Evolutionary conservation across 2,113 vertebrate species (phyloP), one percentile per base, ranked within the genome.

Genomic region (Alectura lathami): DNA sequence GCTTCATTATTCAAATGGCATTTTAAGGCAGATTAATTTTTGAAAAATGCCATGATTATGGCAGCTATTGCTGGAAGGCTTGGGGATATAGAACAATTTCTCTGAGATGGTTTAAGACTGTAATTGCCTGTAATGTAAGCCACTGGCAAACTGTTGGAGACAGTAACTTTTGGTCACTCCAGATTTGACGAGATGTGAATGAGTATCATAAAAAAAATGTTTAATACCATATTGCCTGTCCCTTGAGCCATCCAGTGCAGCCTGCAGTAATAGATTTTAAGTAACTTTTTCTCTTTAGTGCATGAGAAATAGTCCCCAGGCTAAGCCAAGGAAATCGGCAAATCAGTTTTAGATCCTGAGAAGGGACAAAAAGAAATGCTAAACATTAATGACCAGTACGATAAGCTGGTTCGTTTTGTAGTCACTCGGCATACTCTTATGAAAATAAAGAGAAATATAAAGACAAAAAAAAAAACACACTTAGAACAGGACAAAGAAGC

Each of bases 391-490:
- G 85, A 53, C 72, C 56, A 68, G 16, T 59, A 48, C 75, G 88
- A 90, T 83, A 68, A 93, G 72, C 36, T 38, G 20, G 40, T 91
- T 96, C 60, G 78, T 94, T 94, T 94, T 42, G 76, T 90, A 69
- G 40, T 72, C 2, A 2, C 72, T 75, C 80, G 74, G 59, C 43
- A 56, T 80, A n/a, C 13, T 51, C 18, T 67, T 74, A 83, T 36
- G 88, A 91, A 96, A 54, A 64, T 81, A 75, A 77, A 54, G 20
- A 83, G 80, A 90, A 78, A 73, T 23, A 78, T 27, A 43, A 89
- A 70, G 26, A 36, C 36, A 70, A 29, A 70, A 70, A 79, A 70
- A 29, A 70, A 70, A 79, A 34, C 22, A 6, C n/a, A 8, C n/a
- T 91, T 75, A 81, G 86, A 88, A 76, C 45, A 30, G 63, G 14